Evolutionary conservation across 2,888 invertebrate species (phyloP), one percentile per base, ranked within the genome.

Genomic region (Nematopogon swammerdamellus): DNA sequence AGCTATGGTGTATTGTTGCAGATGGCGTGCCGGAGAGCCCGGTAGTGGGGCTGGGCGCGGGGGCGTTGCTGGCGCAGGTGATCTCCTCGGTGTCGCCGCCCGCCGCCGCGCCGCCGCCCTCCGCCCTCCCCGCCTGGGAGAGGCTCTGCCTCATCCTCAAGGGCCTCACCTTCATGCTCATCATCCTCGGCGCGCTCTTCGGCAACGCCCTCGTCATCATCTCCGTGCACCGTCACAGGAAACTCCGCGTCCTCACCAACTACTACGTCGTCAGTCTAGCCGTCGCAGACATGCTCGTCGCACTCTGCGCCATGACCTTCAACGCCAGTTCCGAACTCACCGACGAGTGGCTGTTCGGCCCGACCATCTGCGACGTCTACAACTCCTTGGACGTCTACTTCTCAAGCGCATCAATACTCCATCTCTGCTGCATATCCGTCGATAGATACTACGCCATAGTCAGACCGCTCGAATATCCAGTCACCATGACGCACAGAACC

Each of bases 181-280:
- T 96, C 68, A 96, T 96, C 63, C 82, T 92, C 50, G 89, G 92
- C 56, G 96, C 96, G 25, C 86, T 95, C 17, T 83, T 95, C 50
- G 97, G 96, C 49, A 97, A 97, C 81, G 89, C 94, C 2, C 81
- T 97, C 56, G 96, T 97, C 60, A 92, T 94, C 59, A 87, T 90
- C 55, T 88, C 88, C 60, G 92, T 93, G 19, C 85, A 89, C 57
- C 82, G 91, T 45, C 91, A 92, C 66, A 82, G 92, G 45, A 87
- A 90, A 59, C 81, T 94, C 2, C 82, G 94, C 46, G 92, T 93
- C 55, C 91, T 95, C 63, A 96, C 96, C 48, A 97, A 97, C 72
- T 95, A 94, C 70, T 97, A 96, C 82, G 94, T 97, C 56, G 96
- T 97, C 59, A 95, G 94, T 49, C 73, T 97, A 52, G 97, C 97